Evolutionary conservation across 1,140 invertebrate genomes (phyloP), one percentile per base, ranked within the genome.

Genomic region (Meteorus sp.): DNA sequence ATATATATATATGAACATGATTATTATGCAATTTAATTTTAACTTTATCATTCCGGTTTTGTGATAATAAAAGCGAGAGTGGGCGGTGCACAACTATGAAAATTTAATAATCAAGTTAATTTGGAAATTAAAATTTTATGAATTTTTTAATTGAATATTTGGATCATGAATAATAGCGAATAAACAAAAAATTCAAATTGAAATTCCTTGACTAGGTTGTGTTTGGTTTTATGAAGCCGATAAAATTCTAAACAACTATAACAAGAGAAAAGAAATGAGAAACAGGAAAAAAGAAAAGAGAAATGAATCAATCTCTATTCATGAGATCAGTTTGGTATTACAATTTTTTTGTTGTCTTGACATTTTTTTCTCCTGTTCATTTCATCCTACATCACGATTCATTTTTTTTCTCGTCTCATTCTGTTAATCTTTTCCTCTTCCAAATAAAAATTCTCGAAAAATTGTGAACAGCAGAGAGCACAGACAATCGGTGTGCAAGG

Each of bases 1-100:
- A 55, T 17, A 48, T 29, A 54, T 60, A 45, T 63, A 54, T 58
- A 58, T 60, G 61, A 62, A 44, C 58, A 66, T 65, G 70, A 72
- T 74, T 72, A 74, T 74, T 73, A 73, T 64, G 71, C 70, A 74
- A 74, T 74, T 74, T 74, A 74, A 65, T 73, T 73, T 73, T 70
- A 69, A 67, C 56, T 67, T 64, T 66, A 67, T 60, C 64, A 73
- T 74, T 72, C 71, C 64, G 70, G 70, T 73, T 74, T 66, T 65
- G 62, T 61, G 67, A 66, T 67, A 74, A 71, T 70, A 73, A 74
- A 70, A 73, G 66, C 66, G 66, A 74, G 67, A 72, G 69, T 73
- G 67, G 66, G 65, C 66, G 69, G 58, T 39, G 15, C 13, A 39
- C 11, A 39, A 56, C 54, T 57, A 33, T 52, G 37, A 60, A 56